Evolutionary conservation across 2,113 vertebrate genomes (phyloP).

Genomic region (Oreochromis niloticus): DNA sequence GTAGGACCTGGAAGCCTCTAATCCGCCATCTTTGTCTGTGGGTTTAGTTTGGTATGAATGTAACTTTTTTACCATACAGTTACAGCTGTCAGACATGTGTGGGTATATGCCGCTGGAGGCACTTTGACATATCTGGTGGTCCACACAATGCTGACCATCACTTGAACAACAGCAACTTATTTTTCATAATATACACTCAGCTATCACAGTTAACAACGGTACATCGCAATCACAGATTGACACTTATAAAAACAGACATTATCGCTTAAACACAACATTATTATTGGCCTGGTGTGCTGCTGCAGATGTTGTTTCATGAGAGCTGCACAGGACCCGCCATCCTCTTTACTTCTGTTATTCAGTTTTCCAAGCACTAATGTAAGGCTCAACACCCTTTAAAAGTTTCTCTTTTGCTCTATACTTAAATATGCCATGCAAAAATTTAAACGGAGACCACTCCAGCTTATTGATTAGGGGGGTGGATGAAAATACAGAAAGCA

Average conservation of each 20-base stretch:
- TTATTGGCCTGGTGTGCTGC: slow-evolving; percentile 27
- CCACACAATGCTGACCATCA: neutral
- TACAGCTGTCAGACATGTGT: slow-evolving; percentile 18
- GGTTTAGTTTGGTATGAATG: slow-evolving; percentile 12
- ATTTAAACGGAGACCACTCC: neutral
- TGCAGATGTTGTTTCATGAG: slow-evolving; percentile 36
- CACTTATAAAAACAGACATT: slow-evolving; percentile 37
- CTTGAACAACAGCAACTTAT: neutral
- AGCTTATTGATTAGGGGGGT: neutral
- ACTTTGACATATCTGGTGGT: slow-evolving; percentile 10
- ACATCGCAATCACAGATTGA: slow-evolving; percentile 34
- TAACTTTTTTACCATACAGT: slow-evolving; percentile 5
- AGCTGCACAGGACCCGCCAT: neutral
- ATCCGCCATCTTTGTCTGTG: slow-evolving; percentile 22
- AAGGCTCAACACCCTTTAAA: neutral
- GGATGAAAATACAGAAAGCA: neutral
- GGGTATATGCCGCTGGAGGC: neutral
- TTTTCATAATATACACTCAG: slow-evolving; percentile 7
- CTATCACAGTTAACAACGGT: neutral
- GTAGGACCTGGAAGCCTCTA: slow-evolving; percentile 18
- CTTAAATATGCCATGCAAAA: neutral
- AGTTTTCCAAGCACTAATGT: neutral
- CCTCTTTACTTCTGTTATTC: neutral
- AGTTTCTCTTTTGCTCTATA: neutral
- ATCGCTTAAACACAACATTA: slow-evolving; percentile 46